Conservation (phyloP, 53 echinoderm and acorn worm genomes). For the Zoroaster sp. region DNA sequence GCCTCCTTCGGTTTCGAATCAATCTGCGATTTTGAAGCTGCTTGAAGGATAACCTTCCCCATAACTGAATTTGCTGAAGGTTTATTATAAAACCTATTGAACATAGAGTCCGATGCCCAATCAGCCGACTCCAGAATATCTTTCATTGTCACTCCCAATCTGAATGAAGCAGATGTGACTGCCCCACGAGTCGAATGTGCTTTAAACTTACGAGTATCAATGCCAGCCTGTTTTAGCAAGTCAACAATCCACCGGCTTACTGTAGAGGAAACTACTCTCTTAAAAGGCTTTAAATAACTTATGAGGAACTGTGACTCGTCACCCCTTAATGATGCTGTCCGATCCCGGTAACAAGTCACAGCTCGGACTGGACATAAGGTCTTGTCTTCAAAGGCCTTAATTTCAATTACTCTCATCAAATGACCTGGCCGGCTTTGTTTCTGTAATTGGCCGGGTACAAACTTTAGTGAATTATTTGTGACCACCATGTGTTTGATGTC, state of each 20-base stretch:
- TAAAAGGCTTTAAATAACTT: constrained; percentile 8
- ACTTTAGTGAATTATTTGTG: not conserved
- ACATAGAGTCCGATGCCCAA: constrained; percentile 29
- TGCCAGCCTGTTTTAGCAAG: not conserved
- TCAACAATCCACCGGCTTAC: constrained; percentile 45
- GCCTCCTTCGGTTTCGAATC: no score
- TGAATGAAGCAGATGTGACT: constrained; percentile 45
- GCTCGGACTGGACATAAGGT: constrained; percentile 40
- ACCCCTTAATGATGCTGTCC: constrained; percentile 15
- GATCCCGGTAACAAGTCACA: constrained; percentile 15
- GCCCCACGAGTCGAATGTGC: constrained; percentile 54
- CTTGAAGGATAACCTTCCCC: not conserved
- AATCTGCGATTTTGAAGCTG: no score
- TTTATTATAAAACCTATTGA: constrained; percentile 43
- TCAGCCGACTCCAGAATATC: constrained; percentile 43
- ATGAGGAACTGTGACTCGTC: constrained; percentile 23
- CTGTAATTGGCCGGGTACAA: not conserved
- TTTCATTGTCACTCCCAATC: constrained; percentile 21
- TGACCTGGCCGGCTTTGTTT: constrained; percentile 55
- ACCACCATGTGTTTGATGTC: constrained; percentile 26
- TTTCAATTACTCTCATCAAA: not conserved
- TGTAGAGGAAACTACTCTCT: constrained; percentile 28
- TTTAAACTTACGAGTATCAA: constrained; percentile 44
- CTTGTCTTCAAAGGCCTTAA: constrained; percentile 48
- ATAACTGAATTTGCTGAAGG: constrained; percentile 13